Percentiles rank a stretch among this genome's conserved stretches.
Evolutionary conservation across 2,888 invertebrate species (phyloP).

Genomic region (Thymelicus acteon): DNA sequence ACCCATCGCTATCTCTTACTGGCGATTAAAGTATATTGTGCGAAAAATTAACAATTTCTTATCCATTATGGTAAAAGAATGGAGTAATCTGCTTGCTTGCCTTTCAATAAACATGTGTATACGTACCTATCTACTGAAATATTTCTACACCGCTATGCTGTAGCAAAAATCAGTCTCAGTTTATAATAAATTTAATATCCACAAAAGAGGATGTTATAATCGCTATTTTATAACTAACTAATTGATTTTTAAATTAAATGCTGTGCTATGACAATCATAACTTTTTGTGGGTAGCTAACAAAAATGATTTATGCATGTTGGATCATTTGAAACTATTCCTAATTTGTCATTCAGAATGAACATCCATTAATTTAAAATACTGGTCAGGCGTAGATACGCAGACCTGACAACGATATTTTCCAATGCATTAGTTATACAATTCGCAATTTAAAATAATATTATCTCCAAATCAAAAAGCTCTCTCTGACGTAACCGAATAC

Average conservation of each 20-base stretch:
- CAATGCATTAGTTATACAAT: not conserved
- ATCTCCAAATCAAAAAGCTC: not conserved
- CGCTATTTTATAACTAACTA: not conserved
- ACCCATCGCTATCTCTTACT: too few species aligned
- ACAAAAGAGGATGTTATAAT: too few species aligned
- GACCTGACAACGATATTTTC: not conserved
- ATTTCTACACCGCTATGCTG: too few species aligned
- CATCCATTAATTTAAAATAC: not conserved
- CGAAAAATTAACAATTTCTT: too few species aligned
- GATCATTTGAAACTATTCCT: not conserved
- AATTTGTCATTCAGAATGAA: not conserved
- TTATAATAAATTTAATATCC: too few species aligned
- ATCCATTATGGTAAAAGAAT: too few species aligned
- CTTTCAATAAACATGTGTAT: too few species aligned
- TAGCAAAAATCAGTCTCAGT: too few species aligned
- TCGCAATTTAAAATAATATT: constrained; percentile 10
- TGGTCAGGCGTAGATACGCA: not conserved
- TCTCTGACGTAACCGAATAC: not conserved
- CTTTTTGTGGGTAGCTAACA: not conserved
- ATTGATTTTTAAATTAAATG: not conserved
- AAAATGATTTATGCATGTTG: not conserved
- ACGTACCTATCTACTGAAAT: too few species aligned
- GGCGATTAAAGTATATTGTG: too few species aligned
- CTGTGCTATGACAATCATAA: not conserved
- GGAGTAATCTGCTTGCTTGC: too few species aligned